Percentiles rank a stretch among this genome's conserved stretches.
phyloP scores from a whole-genome alignment of 2,888 invertebrate species.

The Himalopsyche kuldschensis region DNA sequence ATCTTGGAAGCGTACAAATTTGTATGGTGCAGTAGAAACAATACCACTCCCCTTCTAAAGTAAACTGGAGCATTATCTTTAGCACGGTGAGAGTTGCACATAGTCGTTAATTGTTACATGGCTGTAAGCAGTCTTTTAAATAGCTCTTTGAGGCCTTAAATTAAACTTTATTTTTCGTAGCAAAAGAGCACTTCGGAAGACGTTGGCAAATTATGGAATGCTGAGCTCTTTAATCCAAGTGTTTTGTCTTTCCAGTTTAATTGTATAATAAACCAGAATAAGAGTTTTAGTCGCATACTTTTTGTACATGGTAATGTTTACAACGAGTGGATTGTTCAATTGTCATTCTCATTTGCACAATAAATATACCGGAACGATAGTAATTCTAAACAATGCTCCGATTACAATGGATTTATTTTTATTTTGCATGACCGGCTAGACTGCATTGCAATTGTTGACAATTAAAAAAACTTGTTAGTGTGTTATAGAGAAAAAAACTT shows the following conservation, averaged over 20 bases:
- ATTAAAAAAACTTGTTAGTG: too few relatives aligned
- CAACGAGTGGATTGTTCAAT: too few relatives aligned
- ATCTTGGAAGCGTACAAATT: constrained; percentile 22
- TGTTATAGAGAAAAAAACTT: too few relatives aligned
- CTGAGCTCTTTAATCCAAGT: background rate
- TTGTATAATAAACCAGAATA: background rate
- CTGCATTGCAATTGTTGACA: too few relatives aligned
- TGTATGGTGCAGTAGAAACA: constrained; percentile 6
- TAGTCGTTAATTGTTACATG: constrained; percentile 36
- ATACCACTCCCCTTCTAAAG: constrained; percentile 5
- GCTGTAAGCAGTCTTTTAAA: constrained; percentile 35
- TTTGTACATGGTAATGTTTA: too few relatives aligned
- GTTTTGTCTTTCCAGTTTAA: background rate
- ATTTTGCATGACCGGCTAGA: too few relatives aligned
- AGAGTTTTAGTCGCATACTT: too few relatives aligned
- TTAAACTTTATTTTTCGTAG: constrained; percentile 25
- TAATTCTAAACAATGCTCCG: too few relatives aligned
- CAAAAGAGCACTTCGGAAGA: background rate
- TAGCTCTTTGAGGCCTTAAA: constrained; percentile 25
- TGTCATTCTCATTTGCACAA: too few relatives aligned
- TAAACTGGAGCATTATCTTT: constrained; percentile 20
- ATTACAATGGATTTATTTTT: too few relatives aligned
- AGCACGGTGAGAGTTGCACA: constrained; percentile 24
- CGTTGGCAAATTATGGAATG: background rate
- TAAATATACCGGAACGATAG: too few relatives aligned